Evolutionary conservation across 2,113 vertebrate species (phyloP).

Genomic region (Dendropsophus ebraccatus): DNA sequence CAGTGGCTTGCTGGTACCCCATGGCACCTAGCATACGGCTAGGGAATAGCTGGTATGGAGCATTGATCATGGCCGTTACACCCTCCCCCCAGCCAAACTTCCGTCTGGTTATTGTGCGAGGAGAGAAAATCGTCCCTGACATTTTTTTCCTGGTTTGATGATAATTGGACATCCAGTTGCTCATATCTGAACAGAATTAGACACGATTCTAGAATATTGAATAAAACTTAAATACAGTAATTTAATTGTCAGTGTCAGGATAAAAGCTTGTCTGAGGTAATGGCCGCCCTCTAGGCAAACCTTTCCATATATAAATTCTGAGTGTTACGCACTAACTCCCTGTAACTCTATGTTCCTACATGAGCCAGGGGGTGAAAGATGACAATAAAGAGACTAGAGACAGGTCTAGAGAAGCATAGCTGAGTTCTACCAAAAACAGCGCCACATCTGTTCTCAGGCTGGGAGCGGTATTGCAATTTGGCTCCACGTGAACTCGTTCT

Average conservation of each 20-base stretch:
- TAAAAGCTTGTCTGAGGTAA: neutral
- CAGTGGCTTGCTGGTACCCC: too few species aligned
- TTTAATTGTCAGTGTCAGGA: slow-evolving; percentile 7
- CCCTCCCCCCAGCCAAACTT: neutral
- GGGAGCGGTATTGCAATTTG: too few species aligned
- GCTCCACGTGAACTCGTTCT: too few species aligned
- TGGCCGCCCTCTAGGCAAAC: neutral
- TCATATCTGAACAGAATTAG: neutral
- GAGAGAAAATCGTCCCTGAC: neutral
- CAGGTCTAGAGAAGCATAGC: too few species aligned
- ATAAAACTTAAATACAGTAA: slow-evolving; percentile 9
- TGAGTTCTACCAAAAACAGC: too few species aligned
- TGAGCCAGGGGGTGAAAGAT: neutral
- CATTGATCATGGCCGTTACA: neutral
- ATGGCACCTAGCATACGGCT: too few species aligned
- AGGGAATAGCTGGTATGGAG: neutral
- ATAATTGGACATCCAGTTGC: neutral
- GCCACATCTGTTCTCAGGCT: too few species aligned
- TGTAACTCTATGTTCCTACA: neutral
- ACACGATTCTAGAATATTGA: neutral
- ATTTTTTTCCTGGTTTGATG: neutral
- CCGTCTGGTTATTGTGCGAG: neutral
- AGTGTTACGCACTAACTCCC: neutral
- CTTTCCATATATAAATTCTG: neutral
- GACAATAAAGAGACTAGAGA: too few species aligned